Conservation (phyloP, 2,797 vertebrate genomes). For the Graptemys geographica region DNA sequence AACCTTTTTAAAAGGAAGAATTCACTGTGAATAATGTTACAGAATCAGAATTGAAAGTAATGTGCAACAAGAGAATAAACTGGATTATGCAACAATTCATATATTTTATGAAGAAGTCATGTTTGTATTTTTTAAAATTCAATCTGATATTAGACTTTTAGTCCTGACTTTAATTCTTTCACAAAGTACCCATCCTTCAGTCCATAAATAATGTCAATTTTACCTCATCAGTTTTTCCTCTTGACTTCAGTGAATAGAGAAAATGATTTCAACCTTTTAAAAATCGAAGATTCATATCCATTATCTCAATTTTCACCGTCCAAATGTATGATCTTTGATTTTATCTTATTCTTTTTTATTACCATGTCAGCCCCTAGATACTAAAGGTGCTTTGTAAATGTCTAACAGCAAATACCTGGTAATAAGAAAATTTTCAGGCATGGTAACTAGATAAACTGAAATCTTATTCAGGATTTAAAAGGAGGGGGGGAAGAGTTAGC, state of each 20-base stretch:
- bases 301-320: not conserved
- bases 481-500: not conserved
- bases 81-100: not conserved
- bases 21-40: not conserved
- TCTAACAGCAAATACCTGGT: not conserved
- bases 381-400: not conserved
- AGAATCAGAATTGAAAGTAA: not conserved
- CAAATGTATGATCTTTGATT: not conserved
- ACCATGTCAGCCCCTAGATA: not conserved
- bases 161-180: not conserved
- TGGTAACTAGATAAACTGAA: not conserved
- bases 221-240: not conserved
- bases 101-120: not conserved
- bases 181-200: not conserved
- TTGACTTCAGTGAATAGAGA: not conserved
- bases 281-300: not conserved
- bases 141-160: not conserved
- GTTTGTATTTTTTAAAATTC: not conserved
- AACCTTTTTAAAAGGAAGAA: not conserved
- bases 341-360: not conserved
- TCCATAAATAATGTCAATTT: not conserved
- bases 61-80: not conserved
- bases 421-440: not conserved
- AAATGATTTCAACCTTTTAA: not conserved
- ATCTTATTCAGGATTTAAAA: not conserved